Percentiles rank a stretch among this genome's conserved stretches.
Evolutionary conservation across 1,140 invertebrate genomes (phyloP).

Genomic region (Neodiprion lecontei): DNA sequence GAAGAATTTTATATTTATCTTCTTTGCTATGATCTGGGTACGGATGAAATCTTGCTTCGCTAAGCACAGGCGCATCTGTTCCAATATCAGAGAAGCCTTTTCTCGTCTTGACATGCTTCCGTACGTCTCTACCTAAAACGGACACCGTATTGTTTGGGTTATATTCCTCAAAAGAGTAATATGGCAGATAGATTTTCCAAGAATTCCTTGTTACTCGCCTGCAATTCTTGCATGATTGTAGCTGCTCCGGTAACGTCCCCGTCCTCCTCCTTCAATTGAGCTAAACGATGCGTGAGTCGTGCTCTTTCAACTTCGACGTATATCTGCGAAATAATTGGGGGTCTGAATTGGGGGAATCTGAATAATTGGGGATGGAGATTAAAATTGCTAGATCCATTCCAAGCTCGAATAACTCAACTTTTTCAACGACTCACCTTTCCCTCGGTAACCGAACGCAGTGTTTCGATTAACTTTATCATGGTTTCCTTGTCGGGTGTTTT

Average conservation of each 20-base stretch:
- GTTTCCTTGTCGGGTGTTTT: slow-evolving; percentile 90
- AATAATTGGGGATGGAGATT: background rate
- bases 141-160: background rate
- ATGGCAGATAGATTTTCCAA: background rate
- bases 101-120: slow-evolving; percentile 98
- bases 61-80: slow-evolving; percentile 98
- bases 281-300: slow-evolving; percentile 91
- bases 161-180: background rate
- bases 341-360: too few relatives aligned
- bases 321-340: slow-evolving; percentile 68
- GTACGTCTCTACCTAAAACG: slow-evolving; percentile 89
- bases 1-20: slow-evolving; percentile 98
- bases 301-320: slow-evolving; percentile 99
- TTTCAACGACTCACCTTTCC: slow-evolving; percentile 76
- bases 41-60: slow-evolving; percentile 96
- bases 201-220: slow-evolving; percentile 56
- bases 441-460: slow-evolving; percentile 92
- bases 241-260: slow-evolving; percentile 90
- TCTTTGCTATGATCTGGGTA: slow-evolving; percentile 99
- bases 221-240: slow-evolving; percentile 94
- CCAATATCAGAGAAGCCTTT: slow-evolving; percentile 97
- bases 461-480: slow-evolving; percentile 95
- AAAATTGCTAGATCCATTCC: background rate
- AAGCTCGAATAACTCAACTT: too few relatives aligned
- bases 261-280: slow-evolving; percentile 93